Evolutionary conservation across 1,140 invertebrate genomes (phyloP).

Genomic region (Lineus longissimus): DNA sequence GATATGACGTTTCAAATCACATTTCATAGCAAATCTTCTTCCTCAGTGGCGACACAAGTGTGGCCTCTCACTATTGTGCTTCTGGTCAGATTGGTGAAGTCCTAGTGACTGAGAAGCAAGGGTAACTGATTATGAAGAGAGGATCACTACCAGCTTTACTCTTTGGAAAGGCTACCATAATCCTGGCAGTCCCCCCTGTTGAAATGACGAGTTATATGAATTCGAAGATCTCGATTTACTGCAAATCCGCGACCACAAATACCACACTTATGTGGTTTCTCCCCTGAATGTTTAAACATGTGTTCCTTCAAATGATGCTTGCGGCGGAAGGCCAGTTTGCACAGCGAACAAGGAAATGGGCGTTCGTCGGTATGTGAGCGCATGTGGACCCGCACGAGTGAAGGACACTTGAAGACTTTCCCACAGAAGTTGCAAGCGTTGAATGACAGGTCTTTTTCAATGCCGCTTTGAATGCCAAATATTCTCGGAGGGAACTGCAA

Average conservation of each 20-base stretch:
- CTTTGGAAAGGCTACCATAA: no score
- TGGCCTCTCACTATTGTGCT: no score
- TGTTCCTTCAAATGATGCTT: slow-evolving; percentile 7
- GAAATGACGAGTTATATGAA: slow-evolving; percentile 9
- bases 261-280: background rate
- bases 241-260: slow-evolving; percentile 19
- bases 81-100: no score
- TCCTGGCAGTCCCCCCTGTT: no score
- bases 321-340: slow-evolving; percentile 27
- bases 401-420: slow-evolving; percentile 5
- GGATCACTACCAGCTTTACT: no score
- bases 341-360: slow-evolving; percentile 39
- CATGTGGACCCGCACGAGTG: slow-evolving; percentile 33
- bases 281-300: slow-evolving; percentile 9
- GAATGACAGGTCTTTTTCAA: slow-evolving; percentile 6
- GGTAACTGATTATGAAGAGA: no score
- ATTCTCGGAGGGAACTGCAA: no score
- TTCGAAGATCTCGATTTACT: background rate
- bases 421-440: slow-evolving; percentile 17
- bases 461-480: no score
- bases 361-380: slow-evolving; percentile 54
- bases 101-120: no score
- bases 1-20: no score
- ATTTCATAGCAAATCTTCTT: no score
- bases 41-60: no score